A percentile compares a stretch with the other conserved stretches of the same genome.
Evolutionary conservation across 1,140 invertebrate species (phyloP).

Genomic region (Asbolus verrucosus): DNA sequence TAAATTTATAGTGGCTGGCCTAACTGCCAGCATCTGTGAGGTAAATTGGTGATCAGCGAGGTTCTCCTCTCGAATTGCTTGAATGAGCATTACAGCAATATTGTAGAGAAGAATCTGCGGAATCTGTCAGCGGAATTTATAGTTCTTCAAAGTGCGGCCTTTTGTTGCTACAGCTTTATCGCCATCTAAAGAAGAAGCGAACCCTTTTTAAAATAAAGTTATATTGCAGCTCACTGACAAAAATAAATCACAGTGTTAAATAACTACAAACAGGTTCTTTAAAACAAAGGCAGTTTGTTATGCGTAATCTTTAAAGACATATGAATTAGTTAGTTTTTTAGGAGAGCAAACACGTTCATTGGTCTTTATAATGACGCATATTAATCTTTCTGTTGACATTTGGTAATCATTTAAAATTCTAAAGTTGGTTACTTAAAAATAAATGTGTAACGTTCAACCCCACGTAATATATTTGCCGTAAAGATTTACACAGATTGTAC

Average conservation of each 20-base stretch:
- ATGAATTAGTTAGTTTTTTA: constrained; percentile 45
- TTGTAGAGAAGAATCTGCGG: constrained; percentile 53
- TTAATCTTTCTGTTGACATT: constrained; percentile 42
- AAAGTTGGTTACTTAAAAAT: constrained; percentile 44
- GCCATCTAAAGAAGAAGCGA: no score
- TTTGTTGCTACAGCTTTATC: no score
- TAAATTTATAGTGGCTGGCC: constrained; percentile 54
- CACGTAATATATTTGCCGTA: constrained; percentile 42
- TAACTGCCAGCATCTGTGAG: constrained; percentile 57
- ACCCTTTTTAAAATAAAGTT: no score
- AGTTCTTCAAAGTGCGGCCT: constrained; percentile 49
- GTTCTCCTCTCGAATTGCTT: constrained; percentile 52
- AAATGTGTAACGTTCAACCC: constrained; percentile 22
- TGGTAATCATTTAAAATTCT: constrained; percentile 39
- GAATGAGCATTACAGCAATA: constrained; percentile 48
- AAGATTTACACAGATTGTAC: constrained; percentile 36
- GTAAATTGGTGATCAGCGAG: constrained; percentile 59
- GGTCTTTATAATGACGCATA: constrained; percentile 29
- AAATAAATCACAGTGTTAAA: no score
- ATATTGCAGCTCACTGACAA: no score
- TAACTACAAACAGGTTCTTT: no score
- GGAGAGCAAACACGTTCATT: constrained; percentile 39
- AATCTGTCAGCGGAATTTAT: constrained; percentile 59
- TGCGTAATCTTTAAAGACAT: constrained; percentile 39
- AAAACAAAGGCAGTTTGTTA: constrained; percentile 45